Evolutionary conservation across 2,888 invertebrate genomes (phyloP).

Genomic region (Caenorhabditis sulstoni): DNA sequence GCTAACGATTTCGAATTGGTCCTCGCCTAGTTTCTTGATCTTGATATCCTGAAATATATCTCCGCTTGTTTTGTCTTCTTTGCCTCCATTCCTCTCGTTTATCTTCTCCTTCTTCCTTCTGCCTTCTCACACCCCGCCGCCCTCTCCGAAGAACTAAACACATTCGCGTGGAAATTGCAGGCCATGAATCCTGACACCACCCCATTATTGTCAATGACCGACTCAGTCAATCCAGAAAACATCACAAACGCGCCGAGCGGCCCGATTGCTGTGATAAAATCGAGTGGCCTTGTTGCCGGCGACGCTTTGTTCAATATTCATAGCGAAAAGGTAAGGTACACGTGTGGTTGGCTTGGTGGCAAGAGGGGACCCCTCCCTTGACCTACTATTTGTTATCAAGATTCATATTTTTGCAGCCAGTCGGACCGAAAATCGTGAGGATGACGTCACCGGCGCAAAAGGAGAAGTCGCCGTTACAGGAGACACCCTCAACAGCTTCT

Average conservation of each 20-base stretch:
- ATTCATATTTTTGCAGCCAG: too few species aligned
- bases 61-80: neutral
- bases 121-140: neutral
- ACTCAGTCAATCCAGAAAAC: conserved; percentile 12
- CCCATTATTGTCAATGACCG: conserved; percentile 28
- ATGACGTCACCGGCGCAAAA: neutral
- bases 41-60: conserved; percentile 43
- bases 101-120: neutral
- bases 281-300: conserved; percentile 12
- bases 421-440: too few species aligned
- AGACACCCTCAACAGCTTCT: neutral
- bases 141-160: neutral
- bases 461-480: neutral
- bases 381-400: too few species aligned
- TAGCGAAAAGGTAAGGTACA: conserved; percentile 9
- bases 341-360: too few species aligned
- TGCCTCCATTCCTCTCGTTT: neutral
- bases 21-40: conserved; percentile 38
- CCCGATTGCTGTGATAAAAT: conserved; percentile 5
- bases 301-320: conserved; percentile 11
- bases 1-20: conserved; percentile 47
- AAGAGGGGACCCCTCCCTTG: too few species aligned
- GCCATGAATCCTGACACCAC: conserved; percentile 24
- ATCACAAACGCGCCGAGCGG: conserved; percentile 7
- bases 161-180: conserved; percentile 17